Evolutionary conservation across 2,113 vertebrate genomes (phyloP).

Genomic region (Pluvialis apricaria): DNA sequence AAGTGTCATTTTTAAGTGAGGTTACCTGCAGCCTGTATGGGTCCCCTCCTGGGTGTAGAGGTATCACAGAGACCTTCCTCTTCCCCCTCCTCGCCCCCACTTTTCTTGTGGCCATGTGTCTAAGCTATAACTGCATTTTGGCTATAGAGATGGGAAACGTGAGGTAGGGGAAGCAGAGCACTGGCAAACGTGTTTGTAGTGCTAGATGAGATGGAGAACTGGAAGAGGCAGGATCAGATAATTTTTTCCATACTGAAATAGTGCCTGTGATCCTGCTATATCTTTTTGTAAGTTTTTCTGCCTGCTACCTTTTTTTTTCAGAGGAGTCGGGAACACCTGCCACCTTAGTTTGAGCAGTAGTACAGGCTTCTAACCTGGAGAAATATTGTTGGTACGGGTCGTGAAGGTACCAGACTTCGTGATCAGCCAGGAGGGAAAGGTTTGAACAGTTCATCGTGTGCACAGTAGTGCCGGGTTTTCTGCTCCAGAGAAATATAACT

Average conservation of each 20-base stretch:
- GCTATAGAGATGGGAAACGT: neutral
- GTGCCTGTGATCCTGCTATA: neutral
- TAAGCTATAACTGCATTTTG: neutral
- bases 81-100: neutral
- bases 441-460: neutral
- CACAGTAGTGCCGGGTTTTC: neutral
- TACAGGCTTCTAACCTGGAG: neutral
- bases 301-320: neutral
- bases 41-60: neutral
- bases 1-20: neutral
- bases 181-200: neutral
- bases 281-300: neutral
- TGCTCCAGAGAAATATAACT: neutral
- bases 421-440: neutral
- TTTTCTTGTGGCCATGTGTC: neutral
- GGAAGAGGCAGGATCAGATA: neutral
- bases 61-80: neutral
- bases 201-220: neutral
- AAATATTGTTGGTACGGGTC: neutral
- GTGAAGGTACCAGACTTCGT: neutral
- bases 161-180: neutral
- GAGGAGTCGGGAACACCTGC: neutral
- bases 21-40: neutral
- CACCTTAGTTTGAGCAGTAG: neutral
- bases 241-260: neutral